Percentiles rank a stretch among this genome's conserved stretches.
These are phyloP conservation scores for Caenorhabditis elegans DNA, from an alignment of 1,140 invertebrate genomes.

Conservation along the genomic window DNA sequence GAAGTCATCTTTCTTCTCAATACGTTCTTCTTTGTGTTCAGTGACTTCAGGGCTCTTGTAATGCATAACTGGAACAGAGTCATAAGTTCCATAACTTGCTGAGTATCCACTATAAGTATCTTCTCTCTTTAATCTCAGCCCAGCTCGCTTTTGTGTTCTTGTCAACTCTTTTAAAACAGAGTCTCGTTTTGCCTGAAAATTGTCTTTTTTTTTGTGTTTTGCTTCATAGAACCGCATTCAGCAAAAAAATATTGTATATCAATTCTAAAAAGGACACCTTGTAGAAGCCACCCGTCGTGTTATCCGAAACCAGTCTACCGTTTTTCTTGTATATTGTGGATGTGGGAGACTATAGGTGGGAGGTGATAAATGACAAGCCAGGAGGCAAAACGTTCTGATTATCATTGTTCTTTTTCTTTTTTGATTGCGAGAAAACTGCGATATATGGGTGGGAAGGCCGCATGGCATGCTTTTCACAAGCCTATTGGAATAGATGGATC, in stretches of 20 bases:
- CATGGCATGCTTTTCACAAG: not conserved
- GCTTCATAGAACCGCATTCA: not conserved
- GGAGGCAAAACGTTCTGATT: not conserved
- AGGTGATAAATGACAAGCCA: slow-evolving; percentile 17
- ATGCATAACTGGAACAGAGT: slow-evolving; percentile 72
- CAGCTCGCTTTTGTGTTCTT: slow-evolving; percentile 4
- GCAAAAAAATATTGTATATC: not conserved
- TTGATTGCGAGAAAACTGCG: not conserved
- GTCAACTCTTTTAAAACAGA: not conserved
- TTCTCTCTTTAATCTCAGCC: not conserved
- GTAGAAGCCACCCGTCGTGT: not conserved
- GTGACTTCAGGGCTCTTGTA: slow-evolving; percentile 71
- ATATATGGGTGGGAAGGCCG: not conserved
- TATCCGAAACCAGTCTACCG: slow-evolving; percentile 19
- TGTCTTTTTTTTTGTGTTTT: not conserved
- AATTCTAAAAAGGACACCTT: not conserved
- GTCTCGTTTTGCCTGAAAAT: not conserved
- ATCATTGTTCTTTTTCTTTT: slow-evolving; percentile 20
- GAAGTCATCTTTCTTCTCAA: slow-evolving; percentile 74
- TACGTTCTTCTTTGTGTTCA: slow-evolving; percentile 74
- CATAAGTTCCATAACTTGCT: slow-evolving; percentile 43
- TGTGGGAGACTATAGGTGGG: not conserved
- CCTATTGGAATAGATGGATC: not conserved
- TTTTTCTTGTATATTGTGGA: slow-evolving; percentile 20
- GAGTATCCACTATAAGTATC: slow-evolving; percentile 73